These are phyloP conservation scores for Beaufortia kweichowensis DNA, from an alignment of 2,113 vertebrate species.

Conservation along the genomic window DNA sequence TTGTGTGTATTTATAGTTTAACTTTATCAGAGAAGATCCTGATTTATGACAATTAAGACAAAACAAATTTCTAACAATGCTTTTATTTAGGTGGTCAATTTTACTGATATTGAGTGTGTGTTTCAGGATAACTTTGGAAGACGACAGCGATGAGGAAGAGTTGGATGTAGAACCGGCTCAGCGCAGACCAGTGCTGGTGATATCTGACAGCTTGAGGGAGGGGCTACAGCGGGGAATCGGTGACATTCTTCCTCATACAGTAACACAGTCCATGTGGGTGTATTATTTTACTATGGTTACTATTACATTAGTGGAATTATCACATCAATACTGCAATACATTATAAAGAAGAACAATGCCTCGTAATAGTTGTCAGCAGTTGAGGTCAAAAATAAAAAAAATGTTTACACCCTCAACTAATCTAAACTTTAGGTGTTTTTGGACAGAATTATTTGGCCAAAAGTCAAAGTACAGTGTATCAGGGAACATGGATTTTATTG, in stretches of 20 bases:
- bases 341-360: no score
- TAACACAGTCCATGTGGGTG: slow-evolving; percentile 78
- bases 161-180: slow-evolving; percentile 71
- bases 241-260: slow-evolving; percentile 77
- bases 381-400: no score
- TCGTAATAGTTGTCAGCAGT: no score
- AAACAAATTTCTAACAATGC: background rate
- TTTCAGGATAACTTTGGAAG: slow-evolving; percentile 76
- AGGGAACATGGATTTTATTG: no score
- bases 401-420: no score
- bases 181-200: slow-evolving; percentile 73
- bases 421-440: no score
- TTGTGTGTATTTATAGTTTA: background rate
- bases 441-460: no score
- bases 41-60: no score
- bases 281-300: background rate
- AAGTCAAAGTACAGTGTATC: no score
- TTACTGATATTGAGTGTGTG: slow-evolving; percentile 10
- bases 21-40: no score
- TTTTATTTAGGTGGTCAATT: background rate
- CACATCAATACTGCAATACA: background rate
- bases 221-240: slow-evolving; percentile 75
- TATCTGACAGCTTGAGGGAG: slow-evolving; percentile 78
- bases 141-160: slow-evolving; percentile 75
- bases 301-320: background rate